Base-by-base conservation (phyloP, 1,140 invertebrate genomes). In the Penaeus chinensis region DNA sequence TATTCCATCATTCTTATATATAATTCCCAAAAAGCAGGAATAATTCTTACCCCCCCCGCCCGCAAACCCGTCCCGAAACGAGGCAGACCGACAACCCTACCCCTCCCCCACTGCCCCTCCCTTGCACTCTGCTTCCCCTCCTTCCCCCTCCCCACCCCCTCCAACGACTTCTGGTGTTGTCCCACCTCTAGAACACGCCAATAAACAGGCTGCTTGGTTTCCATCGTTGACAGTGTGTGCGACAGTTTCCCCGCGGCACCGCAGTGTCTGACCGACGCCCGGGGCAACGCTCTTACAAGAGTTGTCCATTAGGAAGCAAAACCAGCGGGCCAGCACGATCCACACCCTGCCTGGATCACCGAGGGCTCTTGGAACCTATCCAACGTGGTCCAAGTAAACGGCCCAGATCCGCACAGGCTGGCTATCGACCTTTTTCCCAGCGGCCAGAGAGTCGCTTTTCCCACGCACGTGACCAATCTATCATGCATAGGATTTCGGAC, bases 291-390 rank as follows among this genome's bases (percentile, higher is more conserved):
- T 22, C 69, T 62, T 83, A 87, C 86, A 87, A 87, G 86, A 87
- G 80, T 87, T 87, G 69, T 87, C 86, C 86, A 87, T 87, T 87
- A 87, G 86, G 66, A 69, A 54, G 86, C 65, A 76, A 80, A 86
- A 37, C 84, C 77, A 32, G 54, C 42, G 54, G 54, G 54, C 54
- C 54, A 54, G 37, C 74, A 77, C 63, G 61, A 76, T 85, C 84
- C 84, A 27, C 84, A 76, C 76, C 76, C 65, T 27, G 62, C 78
- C 63, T 27, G 81, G 86, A 83, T 82, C 80, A 54, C 81, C 80
- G 80, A 66, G 62, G 37, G 24, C 69, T 54, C 80, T 74, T 87
- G 86, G 86, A 87, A 87, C 80, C 69, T 77, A 76, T 87, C 86
- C 86, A 87, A 83, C 66, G 80, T 42, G 76, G 32, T 47, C 54